These are phyloP conservation scores for Hypomecis punctinalis DNA, from an alignment of 2,888 invertebrate species.

Conservation along the genomic window DNA sequence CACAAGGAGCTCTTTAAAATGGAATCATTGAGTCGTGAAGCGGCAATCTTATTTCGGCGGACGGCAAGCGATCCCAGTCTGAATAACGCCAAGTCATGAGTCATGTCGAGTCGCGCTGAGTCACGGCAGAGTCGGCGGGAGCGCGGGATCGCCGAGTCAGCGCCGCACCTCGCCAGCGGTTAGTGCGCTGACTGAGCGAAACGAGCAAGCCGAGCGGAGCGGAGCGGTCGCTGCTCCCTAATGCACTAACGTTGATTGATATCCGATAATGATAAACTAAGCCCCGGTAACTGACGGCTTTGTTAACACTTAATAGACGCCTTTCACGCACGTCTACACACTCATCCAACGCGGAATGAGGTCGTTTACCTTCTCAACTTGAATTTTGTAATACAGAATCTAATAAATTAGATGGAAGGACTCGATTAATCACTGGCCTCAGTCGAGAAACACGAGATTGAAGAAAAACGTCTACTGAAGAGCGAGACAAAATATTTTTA, in stretches of 20 bases:
- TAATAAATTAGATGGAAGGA: constrained; percentile 27
- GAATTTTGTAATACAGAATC: constrained; percentile 28
- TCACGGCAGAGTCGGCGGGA: constrained; percentile 66
- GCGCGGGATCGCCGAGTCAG: constrained; percentile 61
- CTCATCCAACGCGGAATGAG: constrained; percentile 31
- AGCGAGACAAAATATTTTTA: constrained; percentile 47
- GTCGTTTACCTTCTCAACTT: constrained; percentile 32
- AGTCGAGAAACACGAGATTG: constrained; percentile 47
- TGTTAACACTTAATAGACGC: constrained; percentile 36
- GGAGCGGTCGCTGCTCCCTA: constrained; percentile 53
- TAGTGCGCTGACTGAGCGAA: constrained; percentile 71
- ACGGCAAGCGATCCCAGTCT: constrained; percentile 66
- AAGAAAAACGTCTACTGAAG: constrained; percentile 30
- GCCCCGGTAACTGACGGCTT: constrained; percentile 38
- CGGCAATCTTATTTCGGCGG: constrained; percentile 80
- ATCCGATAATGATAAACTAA: constrained; percentile 60
- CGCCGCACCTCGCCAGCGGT: constrained; percentile 64
- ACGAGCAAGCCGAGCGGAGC: constrained; percentile 46
- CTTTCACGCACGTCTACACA: constrained; percentile 34
- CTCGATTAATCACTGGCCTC: constrained; percentile 46
- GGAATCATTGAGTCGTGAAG: constrained; percentile 73
- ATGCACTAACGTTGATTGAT: constrained; percentile 74
- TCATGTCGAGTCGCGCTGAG: constrained; percentile 69
- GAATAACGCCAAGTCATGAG: constrained; percentile 71
- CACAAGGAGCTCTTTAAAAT: constrained; percentile 67